Evolutionary conservation across 35 echinoderm and acorn worm genomes (phyloP).

Genomic region (Heliocidaris erythrogramma): DNA sequence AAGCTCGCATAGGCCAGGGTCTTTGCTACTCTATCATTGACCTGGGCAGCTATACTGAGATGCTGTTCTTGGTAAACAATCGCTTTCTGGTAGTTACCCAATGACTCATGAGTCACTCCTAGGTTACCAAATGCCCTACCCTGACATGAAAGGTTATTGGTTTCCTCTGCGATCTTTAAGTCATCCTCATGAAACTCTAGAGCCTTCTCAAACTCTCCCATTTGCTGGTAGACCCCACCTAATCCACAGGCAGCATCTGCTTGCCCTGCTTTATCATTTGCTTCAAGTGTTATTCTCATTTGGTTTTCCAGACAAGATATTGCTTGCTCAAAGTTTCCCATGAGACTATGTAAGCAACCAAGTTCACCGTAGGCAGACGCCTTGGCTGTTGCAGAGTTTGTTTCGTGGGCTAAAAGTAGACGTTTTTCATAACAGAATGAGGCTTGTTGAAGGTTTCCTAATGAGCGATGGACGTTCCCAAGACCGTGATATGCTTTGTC

Average conservation of each 20-base stretch:
- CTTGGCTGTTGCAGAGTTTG: slow-evolving; percentile 72
- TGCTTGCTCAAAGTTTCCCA: slow-evolving; percentile 99
- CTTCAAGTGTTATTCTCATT: slow-evolving; percentile 77
- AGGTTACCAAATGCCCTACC: slow-evolving; percentile 96
- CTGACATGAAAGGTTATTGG: slow-evolving; percentile 83
- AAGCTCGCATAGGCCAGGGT: slow-evolving; percentile 91
- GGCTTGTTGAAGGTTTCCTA: slow-evolving; percentile 95
- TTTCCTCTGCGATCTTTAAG: slow-evolving; percentile 87
- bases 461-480: slow-evolving; percentile 80
- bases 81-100: slow-evolving; percentile 94
- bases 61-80: slow-evolving; percentile 99
- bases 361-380: slow-evolving; percentile 97
- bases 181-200: slow-evolving; percentile 93
- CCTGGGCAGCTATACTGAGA: slow-evolving; percentile 93
- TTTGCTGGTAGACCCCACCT: slow-evolving; percentile 91
- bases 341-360: slow-evolving; percentile 90
- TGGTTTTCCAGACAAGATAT: slow-evolving; percentile 97
- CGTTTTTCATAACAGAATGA: slow-evolving; percentile 97
- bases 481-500: slow-evolving; percentile 92
- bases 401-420: slow-evolving; percentile 88
- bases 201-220: slow-evolving; percentile 94
- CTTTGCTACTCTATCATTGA: slow-evolving; percentile 92
- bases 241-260: slow-evolving; percentile 94
- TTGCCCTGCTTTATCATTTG: slow-evolving; percentile 76
- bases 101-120: slow-evolving; percentile 93